These are phyloP conservation scores for Charanyca ferruginea DNA, from an alignment of 2,888 invertebrate genomes.

Conservation along the genomic window DNA sequence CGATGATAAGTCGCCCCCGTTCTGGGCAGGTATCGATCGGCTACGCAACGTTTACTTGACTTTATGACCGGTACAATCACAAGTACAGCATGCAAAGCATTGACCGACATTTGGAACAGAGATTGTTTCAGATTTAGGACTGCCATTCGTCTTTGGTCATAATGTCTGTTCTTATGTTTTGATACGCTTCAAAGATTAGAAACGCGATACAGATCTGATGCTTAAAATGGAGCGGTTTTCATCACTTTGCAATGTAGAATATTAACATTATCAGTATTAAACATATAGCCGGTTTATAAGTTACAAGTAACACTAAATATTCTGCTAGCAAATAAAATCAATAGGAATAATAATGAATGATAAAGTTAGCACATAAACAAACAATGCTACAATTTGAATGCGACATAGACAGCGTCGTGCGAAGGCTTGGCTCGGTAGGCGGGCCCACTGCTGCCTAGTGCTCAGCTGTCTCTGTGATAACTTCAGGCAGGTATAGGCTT, in stretches of 20 bases:
- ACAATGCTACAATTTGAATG: constrained; percentile 59
- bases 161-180: constrained; percentile 46
- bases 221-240: constrained; percentile 14
- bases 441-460: constrained; percentile 36
- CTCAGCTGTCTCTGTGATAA: constrained; percentile 30
- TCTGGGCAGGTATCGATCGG: constrained; percentile 75
- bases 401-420: constrained; percentile 61
- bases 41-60: constrained; percentile 63
- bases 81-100: constrained; percentile 67
- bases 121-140: constrained; percentile 53
- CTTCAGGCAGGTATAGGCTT: constrained; percentile 20
- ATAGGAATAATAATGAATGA: constrained; percentile 49
- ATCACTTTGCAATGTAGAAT: background rate
- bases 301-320: constrained; percentile 12
- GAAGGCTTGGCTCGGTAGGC: constrained; percentile 64
- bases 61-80: constrained; percentile 64
- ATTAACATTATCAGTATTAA: background rate
- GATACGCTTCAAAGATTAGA: constrained; percentile 43
- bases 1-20: constrained; percentile 77
- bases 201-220: constrained; percentile 32
- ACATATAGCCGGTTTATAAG: background rate
- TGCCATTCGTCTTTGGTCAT: constrained; percentile 54
- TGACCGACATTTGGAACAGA: constrained; percentile 68
- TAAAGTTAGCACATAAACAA: constrained; percentile 45
- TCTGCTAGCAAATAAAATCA: constrained; percentile 11